Conservation (phyloP, 1,140 invertebrate genomes). For the Drosophila lacertosa region DNA sequence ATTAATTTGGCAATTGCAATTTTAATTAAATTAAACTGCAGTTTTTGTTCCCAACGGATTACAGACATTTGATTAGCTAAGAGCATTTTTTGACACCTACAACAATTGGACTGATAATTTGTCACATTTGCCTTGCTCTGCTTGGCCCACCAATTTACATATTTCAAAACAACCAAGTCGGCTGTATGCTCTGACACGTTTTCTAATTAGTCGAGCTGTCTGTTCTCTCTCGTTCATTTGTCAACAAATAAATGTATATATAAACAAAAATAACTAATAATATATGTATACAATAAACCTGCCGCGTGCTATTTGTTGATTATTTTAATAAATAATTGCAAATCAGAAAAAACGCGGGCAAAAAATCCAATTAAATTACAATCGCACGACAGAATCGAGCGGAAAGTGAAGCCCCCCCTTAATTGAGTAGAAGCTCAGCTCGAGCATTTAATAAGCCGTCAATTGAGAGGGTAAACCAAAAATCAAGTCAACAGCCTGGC, state of each 20-base stretch:
- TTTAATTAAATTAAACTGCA: conserved; percentile 55
- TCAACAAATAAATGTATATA: neutral
- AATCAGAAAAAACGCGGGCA: conserved; percentile 34
- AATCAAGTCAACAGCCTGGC: conserved; percentile 49
- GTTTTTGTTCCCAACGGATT: conserved; percentile 13
- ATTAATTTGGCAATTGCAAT: conserved; percentile 38
- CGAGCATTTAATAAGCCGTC: conserved; percentile 52
- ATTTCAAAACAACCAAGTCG: conserved; percentile 2
- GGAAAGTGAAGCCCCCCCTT: conserved; percentile 38
- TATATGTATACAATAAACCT: neutral
- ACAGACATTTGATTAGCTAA: conserved; percentile 11
- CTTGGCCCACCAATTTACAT: conserved; percentile 19
- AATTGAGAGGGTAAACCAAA: conserved; percentile 56
- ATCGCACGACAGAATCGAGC: conserved; percentile 29
- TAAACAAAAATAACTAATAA: conserved; percentile 2
- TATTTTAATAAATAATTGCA: conserved; percentile 67
- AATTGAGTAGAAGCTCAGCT: conserved; percentile 55
- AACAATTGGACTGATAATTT: conserved; percentile 14
- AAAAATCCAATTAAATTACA: conserved; percentile 65
- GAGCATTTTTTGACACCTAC: conserved; percentile 22
- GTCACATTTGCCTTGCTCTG: conserved; percentile 14
- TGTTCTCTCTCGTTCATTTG: neutral
- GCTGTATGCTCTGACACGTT: conserved; percentile 19
- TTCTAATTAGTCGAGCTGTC: conserved; percentile 29
- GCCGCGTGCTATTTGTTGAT: conserved; percentile 45